Evolutionary conservation across 2,888 invertebrate genomes (phyloP), one percentile per base, ranked within the genome.

Genomic region (Glomeris marginata): DNA sequence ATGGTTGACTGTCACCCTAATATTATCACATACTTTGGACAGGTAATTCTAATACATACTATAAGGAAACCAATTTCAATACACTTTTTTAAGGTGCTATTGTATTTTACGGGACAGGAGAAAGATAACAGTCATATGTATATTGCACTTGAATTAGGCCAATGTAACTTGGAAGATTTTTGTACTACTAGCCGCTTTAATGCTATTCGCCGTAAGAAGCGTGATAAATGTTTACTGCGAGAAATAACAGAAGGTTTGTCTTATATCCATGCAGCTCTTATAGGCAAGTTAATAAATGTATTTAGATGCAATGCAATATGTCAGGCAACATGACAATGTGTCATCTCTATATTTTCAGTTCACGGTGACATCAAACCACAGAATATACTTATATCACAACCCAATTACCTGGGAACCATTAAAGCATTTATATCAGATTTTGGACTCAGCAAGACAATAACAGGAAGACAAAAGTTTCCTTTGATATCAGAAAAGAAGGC

Each of bases 291-390:
- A 28, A 28, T n/a, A n/a, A n/a, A n/a, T n/a, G n/a, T 28, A 28
- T 28, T 3, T 8, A 5, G 28, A 8, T 8, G 3, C 3, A 8
- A 28, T 28, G n/a, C n/a, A n/a, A n/a, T n/a, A n/a, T n/a, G n/a
- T n/a, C n/a, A n/a, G n/a, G n/a, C n/a, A n/a, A n/a, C n/a, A n/a
- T n/a, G n/a, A n/a, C n/a, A n/a, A n/a, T n/a, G n/a, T n/a, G n/a
- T n/a, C n/a, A n/a, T n/a, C n/a, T n/a, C n/a, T n/a, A n/a, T n/a
- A n/a, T n/a, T n/a, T n/a, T n/a, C 59, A 88, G 95, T 97, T 54
- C 97, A 98, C 69, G 76, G 97, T 55, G 97, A 98, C 66, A 81
- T 98, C 52, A 98, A 99, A 64, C 98, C 98, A 0, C 95, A 95
- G 64, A 98, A 98, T 71, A 94, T 98, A 1, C 69, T 98, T 11